Evolutionary conservation across 1,140 invertebrate species (phyloP).

Genomic region (Diorhabda sublineata): DNA sequence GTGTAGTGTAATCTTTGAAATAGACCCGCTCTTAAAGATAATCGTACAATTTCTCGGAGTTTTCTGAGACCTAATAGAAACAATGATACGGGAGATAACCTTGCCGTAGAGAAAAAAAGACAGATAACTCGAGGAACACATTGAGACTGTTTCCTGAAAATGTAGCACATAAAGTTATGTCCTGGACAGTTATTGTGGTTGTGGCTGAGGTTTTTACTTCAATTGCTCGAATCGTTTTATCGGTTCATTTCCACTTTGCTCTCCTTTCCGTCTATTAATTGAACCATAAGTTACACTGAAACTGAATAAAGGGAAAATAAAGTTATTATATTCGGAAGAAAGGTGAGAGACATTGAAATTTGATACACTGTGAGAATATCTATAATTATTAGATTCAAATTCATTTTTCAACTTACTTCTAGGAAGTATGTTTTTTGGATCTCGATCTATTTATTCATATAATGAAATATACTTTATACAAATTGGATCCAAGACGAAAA

Average conservation of each 20-base stretch:
- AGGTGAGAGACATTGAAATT: too few relatives aligned
- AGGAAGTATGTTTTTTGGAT: too few relatives aligned
- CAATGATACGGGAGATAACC: slow-evolving; percentile 3
- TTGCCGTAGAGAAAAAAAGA: background rate
- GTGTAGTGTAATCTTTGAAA: too few relatives aligned
- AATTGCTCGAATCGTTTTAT: background rate
- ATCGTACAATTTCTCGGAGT: too few relatives aligned
- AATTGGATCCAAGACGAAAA: too few relatives aligned
- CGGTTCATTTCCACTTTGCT: slow-evolving; percentile 2
- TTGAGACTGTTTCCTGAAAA: slow-evolving; percentile 13
- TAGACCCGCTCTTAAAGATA: too few relatives aligned
- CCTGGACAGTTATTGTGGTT: slow-evolving; percentile 10
- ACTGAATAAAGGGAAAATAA: background rate
- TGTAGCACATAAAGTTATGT: slow-evolving; percentile 10
- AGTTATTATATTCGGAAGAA: too few relatives aligned
- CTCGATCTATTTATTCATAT: too few relatives aligned
- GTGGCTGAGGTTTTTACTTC: slow-evolving; percentile 6
- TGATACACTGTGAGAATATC: too few relatives aligned
- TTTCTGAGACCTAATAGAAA: slow-evolving; percentile 5
- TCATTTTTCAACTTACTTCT: too few relatives aligned
- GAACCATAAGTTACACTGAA: background rate
- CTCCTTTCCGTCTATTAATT: background rate
- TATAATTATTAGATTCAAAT: too few relatives aligned
- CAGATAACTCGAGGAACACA: slow-evolving; percentile 11
- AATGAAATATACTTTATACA: too few relatives aligned